Evolutionary conservation across 2,113 vertebrate genomes (phyloP).

Genomic region (Puntigrus tetrazona): DNA sequence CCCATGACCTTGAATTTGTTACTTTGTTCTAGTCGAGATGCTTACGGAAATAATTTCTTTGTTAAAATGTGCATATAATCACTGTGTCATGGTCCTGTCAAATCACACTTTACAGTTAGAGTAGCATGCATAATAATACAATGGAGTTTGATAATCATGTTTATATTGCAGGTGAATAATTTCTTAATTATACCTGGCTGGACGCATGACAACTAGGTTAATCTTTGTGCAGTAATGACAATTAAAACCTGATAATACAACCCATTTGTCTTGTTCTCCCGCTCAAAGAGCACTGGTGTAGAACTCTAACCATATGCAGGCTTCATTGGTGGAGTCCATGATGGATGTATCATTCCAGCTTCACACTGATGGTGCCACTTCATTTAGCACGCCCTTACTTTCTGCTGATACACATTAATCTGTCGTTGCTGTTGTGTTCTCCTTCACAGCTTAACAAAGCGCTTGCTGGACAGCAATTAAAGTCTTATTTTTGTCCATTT

Average conservation of each 20-base stretch:
- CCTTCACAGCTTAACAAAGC: conserved; percentile 42
- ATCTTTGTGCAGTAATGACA: conserved; percentile 32
- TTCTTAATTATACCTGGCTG: conserved; percentile 7
- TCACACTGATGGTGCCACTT: conserved; percentile 17
- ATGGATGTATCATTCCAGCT: conserved; percentile 9
- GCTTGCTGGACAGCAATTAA: conserved; percentile 52
- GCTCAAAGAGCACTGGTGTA: conserved; percentile 22
- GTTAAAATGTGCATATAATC: background rate
- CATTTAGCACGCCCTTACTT: conserved; percentile 44
- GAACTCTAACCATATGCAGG: conserved; percentile 32
- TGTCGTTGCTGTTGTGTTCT: conserved; percentile 25
- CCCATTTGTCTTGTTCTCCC: conserved; percentile 42
- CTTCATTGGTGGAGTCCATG: conserved; percentile 21
- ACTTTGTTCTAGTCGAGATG: background rate
- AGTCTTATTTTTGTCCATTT: background rate
- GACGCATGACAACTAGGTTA: conserved; percentile 3
- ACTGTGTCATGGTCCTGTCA: background rate
- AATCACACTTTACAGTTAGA: background rate
- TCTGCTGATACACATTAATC: conserved; percentile 54
- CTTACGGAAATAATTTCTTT: background rate
- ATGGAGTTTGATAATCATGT: background rate
- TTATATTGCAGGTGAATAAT: conserved; percentile 3
- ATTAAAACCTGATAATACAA: conserved; percentile 49
- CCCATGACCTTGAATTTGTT: background rate
- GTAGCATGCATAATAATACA: background rate